phyloP scores from a whole-genome alignment of 2,113 vertebrate species.

The Polyodon spathula region DNA sequence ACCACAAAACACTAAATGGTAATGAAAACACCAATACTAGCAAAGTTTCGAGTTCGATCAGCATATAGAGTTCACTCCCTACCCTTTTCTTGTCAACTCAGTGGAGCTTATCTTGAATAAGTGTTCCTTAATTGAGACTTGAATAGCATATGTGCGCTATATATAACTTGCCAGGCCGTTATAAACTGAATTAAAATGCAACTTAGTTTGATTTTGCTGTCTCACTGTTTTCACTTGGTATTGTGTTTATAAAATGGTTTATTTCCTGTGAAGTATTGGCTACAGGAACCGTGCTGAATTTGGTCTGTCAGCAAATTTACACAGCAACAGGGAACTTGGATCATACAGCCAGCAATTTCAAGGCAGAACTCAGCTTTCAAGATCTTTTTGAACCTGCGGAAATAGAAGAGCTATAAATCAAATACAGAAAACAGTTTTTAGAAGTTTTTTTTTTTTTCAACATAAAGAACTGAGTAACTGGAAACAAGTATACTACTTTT shows the following conservation, averaged over 20 bases:
- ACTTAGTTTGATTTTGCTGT: constrained; percentile 42
- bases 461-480: too few relatives aligned
- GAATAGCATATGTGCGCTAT: constrained; percentile 46
- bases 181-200: constrained; percentile 20
- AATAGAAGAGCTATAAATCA: background rate
- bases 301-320: too few relatives aligned
- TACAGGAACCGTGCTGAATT: too few relatives aligned
- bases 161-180: constrained; percentile 31
- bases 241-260: constrained; percentile 34
- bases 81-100: constrained; percentile 25
- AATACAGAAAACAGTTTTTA: too few relatives aligned
- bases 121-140: constrained; percentile 33
- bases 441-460: too few relatives aligned
- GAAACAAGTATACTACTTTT: too few relatives aligned
- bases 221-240: constrained; percentile 14
- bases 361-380: too few relatives aligned
- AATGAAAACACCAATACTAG: too few relatives aligned
- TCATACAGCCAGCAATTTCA: too few relatives aligned
- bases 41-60: constrained; percentile 22
- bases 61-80: constrained; percentile 28
- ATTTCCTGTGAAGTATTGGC: constrained; percentile 32
- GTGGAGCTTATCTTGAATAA: constrained; percentile 23
- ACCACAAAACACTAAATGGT: too few relatives aligned
- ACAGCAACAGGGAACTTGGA: too few relatives aligned
- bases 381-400: background rate